These are phyloP conservation scores for Caenorhabditis sp. DNA, from an alignment of 2,888 invertebrate species.

Conservation along the genomic window DNA sequence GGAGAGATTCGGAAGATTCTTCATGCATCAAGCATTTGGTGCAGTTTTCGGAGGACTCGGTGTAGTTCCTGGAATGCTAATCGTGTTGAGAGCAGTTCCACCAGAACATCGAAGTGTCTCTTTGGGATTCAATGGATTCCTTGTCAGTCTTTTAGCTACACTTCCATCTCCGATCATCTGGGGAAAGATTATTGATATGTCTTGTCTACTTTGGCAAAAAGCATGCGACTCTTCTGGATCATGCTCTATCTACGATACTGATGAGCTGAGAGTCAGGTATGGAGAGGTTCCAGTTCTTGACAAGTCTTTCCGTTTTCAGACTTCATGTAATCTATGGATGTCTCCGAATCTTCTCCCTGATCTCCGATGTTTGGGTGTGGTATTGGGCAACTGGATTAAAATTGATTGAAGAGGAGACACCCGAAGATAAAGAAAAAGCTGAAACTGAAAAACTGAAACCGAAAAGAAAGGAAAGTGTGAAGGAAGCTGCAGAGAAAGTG, in stretches of 20 bases:
- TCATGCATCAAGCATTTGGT: constrained; percentile 78
- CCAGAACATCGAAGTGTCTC: constrained; percentile 82
- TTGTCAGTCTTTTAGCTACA: constrained; percentile 82
- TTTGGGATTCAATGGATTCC: constrained; percentile 82
- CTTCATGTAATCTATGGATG: constrained; percentile 80
- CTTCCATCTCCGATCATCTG: constrained; percentile 84
- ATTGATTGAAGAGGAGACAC: constrained; percentile 75
- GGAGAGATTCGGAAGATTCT: constrained; percentile 71
- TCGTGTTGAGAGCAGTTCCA: constrained; percentile 81
- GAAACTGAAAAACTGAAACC: constrained; percentile 26
- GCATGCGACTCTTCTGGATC: constrained; percentile 83
- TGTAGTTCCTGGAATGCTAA: constrained; percentile 83
- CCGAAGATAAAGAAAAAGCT: constrained; percentile 36
- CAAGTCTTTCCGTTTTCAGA: constrained; percentile 26
- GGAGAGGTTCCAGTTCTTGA: background rate
- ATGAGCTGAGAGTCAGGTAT: constrained; percentile 81
- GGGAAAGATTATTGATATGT: constrained; percentile 84
- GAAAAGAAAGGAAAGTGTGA: constrained; percentile 41
- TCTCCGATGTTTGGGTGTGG: constrained; percentile 82
- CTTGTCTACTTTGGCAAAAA: constrained; percentile 84
- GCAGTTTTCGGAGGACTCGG: constrained; percentile 82
- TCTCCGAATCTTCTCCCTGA: constrained; percentile 78
- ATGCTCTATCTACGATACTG: constrained; percentile 84
- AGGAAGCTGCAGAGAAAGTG: constrained; percentile 57
- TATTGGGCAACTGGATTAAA: constrained; percentile 82